Conservation (phyloP, 2,113 vertebrate species). For the Sander lucioperca region DNA sequence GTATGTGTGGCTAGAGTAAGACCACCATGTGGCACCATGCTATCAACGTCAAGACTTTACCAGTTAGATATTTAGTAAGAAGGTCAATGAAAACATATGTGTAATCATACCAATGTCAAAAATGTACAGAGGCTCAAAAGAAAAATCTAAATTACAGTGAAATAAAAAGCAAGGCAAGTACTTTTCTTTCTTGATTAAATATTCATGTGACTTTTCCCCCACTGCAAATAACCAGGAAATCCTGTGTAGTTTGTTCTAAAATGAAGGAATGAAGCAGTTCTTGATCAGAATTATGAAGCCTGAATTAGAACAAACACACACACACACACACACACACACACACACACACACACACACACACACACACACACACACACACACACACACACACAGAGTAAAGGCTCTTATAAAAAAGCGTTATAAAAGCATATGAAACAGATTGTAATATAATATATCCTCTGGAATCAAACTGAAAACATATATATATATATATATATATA, state of each 20-base stretch:
- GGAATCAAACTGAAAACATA: neutral
- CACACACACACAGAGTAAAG: too few species aligned
- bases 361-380: too few species aligned
- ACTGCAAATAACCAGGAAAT: neutral
- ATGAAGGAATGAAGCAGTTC: neutral
- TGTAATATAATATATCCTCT: neutral
- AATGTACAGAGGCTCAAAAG: too few species aligned
- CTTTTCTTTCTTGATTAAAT: neutral
- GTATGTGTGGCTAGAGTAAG: neutral
- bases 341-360: too few species aligned
- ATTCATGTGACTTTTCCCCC: neutral
- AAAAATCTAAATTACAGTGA: neutral
- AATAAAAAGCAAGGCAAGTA: neutral
- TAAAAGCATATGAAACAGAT: too few species aligned
- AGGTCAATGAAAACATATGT: neutral
- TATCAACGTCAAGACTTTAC: neutral
- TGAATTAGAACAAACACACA: neutral
- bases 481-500: too few species aligned
- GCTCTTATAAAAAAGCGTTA: too few species aligned
- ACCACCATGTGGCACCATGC: neutral
- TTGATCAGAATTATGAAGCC: neutral
- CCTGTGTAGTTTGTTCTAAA: neutral
- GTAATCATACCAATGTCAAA: neutral
- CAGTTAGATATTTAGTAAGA: neutral
- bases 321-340: neutral